phyloP scores from a whole-genome alignment of 2,113 vertebrate genomes.

The Petrocephalus microphthalmus region DNA sequence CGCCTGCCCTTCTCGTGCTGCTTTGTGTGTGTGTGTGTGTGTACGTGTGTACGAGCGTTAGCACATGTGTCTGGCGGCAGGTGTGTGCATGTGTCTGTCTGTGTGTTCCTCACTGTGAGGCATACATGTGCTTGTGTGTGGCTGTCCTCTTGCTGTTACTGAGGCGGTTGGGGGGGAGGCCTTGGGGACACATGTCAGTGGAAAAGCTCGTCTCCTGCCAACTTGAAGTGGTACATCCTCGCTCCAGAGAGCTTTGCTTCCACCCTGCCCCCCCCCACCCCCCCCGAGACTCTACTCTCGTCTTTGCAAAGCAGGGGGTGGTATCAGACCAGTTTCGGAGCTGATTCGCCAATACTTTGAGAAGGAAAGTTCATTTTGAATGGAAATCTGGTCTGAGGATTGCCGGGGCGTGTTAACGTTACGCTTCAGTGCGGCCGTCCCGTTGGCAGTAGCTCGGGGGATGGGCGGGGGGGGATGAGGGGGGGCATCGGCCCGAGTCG shows the following conservation, averaged over 20 bases:
- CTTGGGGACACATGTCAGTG: conserved; percentile 47
- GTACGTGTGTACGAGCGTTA: background rate
- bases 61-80: background rate
- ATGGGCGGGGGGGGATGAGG: background rate
- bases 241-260: conserved; percentile 47
- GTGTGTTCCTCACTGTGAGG: background rate
- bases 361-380: background rate
- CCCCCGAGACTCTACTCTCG: conserved; percentile 22
- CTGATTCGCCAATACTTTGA: background rate
- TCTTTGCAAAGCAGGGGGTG: background rate
- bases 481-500: background rate
- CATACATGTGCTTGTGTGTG: background rate
- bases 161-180: conserved; percentile 22
- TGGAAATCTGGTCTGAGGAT: background rate
- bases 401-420: background rate
- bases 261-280: background rate
- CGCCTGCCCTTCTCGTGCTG: conserved; percentile 51
- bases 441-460: background rate
- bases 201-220: conserved; percentile 61
- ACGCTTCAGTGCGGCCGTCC: background rate
- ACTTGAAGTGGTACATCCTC: conserved; percentile 58
- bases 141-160: conserved; percentile 29
- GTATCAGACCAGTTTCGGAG: background rate
- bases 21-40: background rate
- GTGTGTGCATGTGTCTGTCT: background rate